Evolutionary conservation across 2,113 vertebrate species (phyloP), one percentile per base, ranked within the genome.

Genomic region (Herpailurus yagouaroundi): DNA sequence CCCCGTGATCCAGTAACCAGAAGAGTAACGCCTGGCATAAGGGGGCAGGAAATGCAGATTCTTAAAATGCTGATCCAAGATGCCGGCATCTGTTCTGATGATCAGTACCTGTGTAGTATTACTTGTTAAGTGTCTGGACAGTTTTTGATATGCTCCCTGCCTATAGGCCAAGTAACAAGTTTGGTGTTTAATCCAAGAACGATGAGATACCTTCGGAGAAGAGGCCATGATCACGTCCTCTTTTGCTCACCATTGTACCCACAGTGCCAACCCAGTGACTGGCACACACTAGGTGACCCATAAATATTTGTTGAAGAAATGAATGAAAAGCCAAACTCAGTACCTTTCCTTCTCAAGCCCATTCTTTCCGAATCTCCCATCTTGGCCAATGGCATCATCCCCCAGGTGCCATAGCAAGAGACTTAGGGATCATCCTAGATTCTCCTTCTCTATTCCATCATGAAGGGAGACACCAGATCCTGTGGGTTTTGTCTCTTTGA

Each of bases 321-420:
- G 41, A 94, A 50, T 87, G 52, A 90, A 89, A 84, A 89, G 38
- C 6, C 14, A 89, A 95, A 91, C 92, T 77, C n/a, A 76, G 19
- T 18, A 68, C 36, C 19, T 85, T 81, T 84, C 74, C 50, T 57
- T 76, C n/a, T 38, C 55, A 41, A 93, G 50, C 19, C 69, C n/a
- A 23, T 68, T 79, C 82, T 94, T 80, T 84, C 90, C 73, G 85
- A 87, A 74, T 63, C 52, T 68, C 69, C 63, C 74, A 5, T 77
- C 76, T 57, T 21, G 29, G 66, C 15, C 57, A 50, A 79, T n/a
- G 38, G 69, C 7, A 3, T 88, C 68, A 38, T 82, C 33, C 76
- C 13, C 41, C 31, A 5, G 25, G 55, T 73, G 33, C 33, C 7
- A 19, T 36, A 55, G 38, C 27, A 55, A 76, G 60, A 89, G 48